A percentile compares a stretch with the other conserved stretches of the same genome.
Conservation (phyloP, 2,113 vertebrate genomes). For the Axis porcinus region DNA sequence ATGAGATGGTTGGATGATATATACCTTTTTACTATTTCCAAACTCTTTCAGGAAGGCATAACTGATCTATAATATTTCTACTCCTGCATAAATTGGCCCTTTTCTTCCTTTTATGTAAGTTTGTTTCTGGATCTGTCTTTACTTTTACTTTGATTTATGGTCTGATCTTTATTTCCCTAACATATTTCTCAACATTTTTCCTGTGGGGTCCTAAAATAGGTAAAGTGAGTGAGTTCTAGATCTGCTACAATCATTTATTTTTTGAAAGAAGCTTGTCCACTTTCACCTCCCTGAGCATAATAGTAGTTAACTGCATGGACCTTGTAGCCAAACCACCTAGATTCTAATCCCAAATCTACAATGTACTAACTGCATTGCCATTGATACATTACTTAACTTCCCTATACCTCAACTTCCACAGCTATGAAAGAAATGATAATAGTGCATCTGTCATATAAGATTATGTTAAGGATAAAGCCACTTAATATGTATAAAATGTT, state of each 20-base stretch:
- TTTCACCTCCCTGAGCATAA: neutral
- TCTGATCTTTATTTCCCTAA: neutral
- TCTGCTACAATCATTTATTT: neutral
- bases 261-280: neutral
- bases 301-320: neutral
- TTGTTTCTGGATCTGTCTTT: neutral
- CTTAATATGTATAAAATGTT: neutral
- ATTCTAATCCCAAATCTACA: neutral
- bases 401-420: neutral
- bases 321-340: neutral
- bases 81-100: neutral
- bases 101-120: neutral
- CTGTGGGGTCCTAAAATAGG: neutral
- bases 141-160: neutral
- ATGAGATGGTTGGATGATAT: neutral
- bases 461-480: neutral
- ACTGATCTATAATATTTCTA: neutral
- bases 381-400: neutral
- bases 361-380: neutral
- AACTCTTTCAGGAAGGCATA: neutral
- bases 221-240: neutral
- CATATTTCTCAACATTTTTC: neutral
- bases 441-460: neutral
- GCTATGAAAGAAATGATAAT: neutral
- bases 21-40: neutral